Evolutionary conservation across 1,140 invertebrate genomes (phyloP).

Genomic region (Steinernema khuongi): DNA sequence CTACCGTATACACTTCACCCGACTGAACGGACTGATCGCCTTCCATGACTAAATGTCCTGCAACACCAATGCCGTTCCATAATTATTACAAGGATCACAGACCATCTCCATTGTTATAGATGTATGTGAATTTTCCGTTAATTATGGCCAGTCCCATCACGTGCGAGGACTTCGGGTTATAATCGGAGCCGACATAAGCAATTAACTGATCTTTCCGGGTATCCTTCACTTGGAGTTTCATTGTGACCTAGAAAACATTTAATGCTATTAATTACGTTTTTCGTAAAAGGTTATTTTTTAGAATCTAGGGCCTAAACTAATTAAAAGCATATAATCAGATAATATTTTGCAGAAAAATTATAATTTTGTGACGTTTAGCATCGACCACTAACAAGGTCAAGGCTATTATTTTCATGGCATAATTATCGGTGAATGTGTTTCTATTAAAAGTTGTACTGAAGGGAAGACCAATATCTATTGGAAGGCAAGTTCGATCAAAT

Average conservation of each 20-base stretch:
- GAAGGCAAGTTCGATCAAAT: no score
- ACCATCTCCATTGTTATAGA: slow-evolving; percentile 34
- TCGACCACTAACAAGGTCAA: no score
- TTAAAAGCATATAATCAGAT: no score
- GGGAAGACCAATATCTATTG: no score
- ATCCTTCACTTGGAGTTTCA: slow-evolving; percentile 26
- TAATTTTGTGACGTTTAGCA: no score
- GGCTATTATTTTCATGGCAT: no score
- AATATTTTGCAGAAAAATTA: no score
- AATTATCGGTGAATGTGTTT: no score
- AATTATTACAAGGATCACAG: background rate
- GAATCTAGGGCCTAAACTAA: background rate
- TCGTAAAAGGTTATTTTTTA: slow-evolving; percentile 9
- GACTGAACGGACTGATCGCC: slow-evolving; percentile 6
- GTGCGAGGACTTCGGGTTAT: slow-evolving; percentile 27
- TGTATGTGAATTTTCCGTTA: slow-evolving; percentile 29
- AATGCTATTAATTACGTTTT: background rate
- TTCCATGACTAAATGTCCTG: background rate
- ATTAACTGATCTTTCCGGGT: slow-evolving; percentile 36
- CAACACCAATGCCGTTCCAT: background rate
- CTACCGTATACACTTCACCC: slow-evolving; percentile 21
- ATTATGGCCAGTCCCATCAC: slow-evolving; percentile 37
- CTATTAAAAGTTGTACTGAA: no score
- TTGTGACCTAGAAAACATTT: slow-evolving; percentile 32
- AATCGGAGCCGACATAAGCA: slow-evolving; percentile 43